phyloP scores from a whole-genome alignment of 2,797 vertebrate species.

The Phoxinus dragarum region DNA sequence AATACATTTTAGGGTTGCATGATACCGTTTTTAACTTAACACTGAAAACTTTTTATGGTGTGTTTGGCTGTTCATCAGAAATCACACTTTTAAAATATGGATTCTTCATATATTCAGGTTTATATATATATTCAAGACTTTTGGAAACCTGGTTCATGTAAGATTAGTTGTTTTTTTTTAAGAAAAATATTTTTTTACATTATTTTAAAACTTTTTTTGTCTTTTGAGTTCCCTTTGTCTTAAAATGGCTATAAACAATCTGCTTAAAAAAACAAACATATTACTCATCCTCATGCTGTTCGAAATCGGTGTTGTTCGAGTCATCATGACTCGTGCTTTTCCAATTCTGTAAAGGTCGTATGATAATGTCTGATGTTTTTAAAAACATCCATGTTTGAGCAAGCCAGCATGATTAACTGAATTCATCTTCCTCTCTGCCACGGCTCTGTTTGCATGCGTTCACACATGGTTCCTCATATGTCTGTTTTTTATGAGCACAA shows the following conservation, averaged over 20 bases:
- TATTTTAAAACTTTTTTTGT: neutral
- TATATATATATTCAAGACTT: neutral
- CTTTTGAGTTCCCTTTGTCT: neutral
- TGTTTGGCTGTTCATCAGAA: neutral
- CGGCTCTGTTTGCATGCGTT: neutral
- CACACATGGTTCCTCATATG: neutral
- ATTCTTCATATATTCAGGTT: neutral
- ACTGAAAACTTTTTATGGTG: too few species aligned
- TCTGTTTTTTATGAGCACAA: neutral
- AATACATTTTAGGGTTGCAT: too few species aligned
- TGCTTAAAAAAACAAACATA: neutral
- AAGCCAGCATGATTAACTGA: neutral
- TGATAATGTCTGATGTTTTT: neutral
- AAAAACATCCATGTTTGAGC: neutral
- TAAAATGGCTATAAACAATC: neutral
- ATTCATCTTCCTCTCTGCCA: neutral
- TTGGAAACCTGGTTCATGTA: too few species aligned
- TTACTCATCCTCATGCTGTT: neutral
- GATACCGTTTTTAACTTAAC: too few species aligned
- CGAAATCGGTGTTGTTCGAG: rapidly evolving
- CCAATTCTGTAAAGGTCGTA: neutral
- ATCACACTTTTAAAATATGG: neutral
- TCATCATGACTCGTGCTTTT: neutral
- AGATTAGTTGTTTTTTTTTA: too few species aligned
- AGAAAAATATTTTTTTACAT: too few species aligned